Base-by-base conservation (phyloP, 2,113 vertebrate genomes). In the Atherinomorus stipes region DNA sequence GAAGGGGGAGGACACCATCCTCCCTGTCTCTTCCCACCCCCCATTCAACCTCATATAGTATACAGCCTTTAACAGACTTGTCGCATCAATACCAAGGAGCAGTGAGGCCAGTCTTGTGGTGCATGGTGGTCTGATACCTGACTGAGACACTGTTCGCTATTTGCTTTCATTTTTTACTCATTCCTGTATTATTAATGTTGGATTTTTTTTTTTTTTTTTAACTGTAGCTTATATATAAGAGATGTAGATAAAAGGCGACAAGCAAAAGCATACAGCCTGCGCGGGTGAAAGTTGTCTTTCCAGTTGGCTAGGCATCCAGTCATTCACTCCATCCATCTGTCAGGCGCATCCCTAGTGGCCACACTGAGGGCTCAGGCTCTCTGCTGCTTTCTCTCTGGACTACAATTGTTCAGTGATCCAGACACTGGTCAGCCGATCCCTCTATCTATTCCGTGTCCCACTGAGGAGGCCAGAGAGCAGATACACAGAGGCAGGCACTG, bases 401-500 rank as follows among this genome's bases (percentile, higher is more conserved):
- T 60, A 64, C 76, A 25, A 86, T 78, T 90, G 88, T 91, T 90
- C 82, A 90, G 82, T 86, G 88, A 91, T 86, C 82, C 90, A 83
- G 73, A 85, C 75, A 70, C 63, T 72, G 81, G 76, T 86, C 82
- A 78, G 70, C 76, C 65, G 52, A 69, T 85, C 66, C 69, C 68
- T 73, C 71, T 76, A 67, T 64, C 54, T 80, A 40, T 64, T 62
- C 81, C 53, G 80, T 68, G 79, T 64, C 79, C 71, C 45, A 40
- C 58, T 64, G 85, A 80, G 74, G 67, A 82, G 71, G 69, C 68
- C 19, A 66, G 69, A 82, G 78, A 88, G 21, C 76, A 71, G 74
- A 78, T 58, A 72, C 61, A 26, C 76, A 50, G 62, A 81, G 77
- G 76, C 75, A 84, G 71, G 59, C 64, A 3, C 56, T 59, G 75